phyloP scores from a whole-genome alignment of 1,140 invertebrate genomes.

The Zelostemma sp. region DNA sequence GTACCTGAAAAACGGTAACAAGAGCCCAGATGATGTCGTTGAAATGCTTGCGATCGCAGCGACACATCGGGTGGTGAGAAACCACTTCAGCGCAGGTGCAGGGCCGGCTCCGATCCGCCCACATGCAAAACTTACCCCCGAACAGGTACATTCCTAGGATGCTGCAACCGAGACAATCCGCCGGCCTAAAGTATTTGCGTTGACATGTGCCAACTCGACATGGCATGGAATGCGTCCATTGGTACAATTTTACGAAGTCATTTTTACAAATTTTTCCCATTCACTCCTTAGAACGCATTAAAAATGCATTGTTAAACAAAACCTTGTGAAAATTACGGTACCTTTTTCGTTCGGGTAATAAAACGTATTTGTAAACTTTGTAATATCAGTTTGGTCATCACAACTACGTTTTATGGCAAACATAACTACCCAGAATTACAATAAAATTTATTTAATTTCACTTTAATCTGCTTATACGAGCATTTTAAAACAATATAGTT shows the following conservation, averaged over 20 bases:
- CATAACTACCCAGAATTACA: too few relatives aligned
- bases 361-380: too few relatives aligned
- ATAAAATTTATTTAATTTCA: too few relatives aligned
- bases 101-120: conserved; percentile 85
- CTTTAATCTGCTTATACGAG: too few relatives aligned
- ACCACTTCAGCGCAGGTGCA: conserved; percentile 94
- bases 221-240: conserved; percentile 37
- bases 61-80: conserved; percentile 87
- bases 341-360: too few relatives aligned
- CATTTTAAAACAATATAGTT: too few relatives aligned
- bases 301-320: too few relatives aligned
- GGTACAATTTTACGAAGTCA: conserved; percentile 25
- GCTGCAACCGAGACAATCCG: conserved; percentile 77
- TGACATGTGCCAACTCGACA: conserved; percentile 40
- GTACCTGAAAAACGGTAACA: conserved; percentile 97
- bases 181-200: conserved; percentile 57
- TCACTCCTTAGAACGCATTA: not conserved
- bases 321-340: too few relatives aligned
- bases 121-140: conserved; percentile 99
- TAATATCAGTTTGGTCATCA: too few relatives aligned
- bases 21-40: conserved; percentile 97
- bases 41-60: conserved; percentile 97
- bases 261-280: conserved; percentile 1
- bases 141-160: conserved; percentile 99
- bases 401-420: too few relatives aligned